Evolutionary conservation across 1,140 invertebrate species (phyloP).

Genomic region (Drosophila albomicans): DNA sequence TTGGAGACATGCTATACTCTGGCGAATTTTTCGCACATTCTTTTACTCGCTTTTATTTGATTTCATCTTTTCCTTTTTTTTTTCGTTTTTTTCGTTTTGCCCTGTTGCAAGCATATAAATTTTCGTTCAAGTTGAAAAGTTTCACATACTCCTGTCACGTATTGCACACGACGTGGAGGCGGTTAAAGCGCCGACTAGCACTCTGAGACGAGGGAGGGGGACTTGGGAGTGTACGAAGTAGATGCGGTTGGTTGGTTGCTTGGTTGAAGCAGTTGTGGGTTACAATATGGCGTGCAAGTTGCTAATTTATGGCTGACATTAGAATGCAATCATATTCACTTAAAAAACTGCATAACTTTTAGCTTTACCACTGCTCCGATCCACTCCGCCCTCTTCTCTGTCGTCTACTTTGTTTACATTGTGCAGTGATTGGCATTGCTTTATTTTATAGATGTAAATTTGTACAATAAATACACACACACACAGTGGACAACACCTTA

Average conservation of each 20-base stretch:
- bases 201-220: background rate
- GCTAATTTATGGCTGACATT: constrained; percentile 81
- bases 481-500: background rate
- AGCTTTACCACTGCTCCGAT: constrained; percentile 18
- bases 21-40: constrained; percentile 69
- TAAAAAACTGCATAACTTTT: constrained; percentile 64
- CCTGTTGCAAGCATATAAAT: constrained; percentile 79
- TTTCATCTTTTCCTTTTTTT: constrained; percentile 2
- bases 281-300: constrained; percentile 46
- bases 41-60: constrained; percentile 16
- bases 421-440: background rate
- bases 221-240: background rate
- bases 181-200: background rate
- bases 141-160: constrained; percentile 81
- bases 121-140: constrained; percentile 80
- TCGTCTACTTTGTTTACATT: background rate
- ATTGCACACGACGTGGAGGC: constrained; percentile 52
- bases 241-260: background rate
- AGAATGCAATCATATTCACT: constrained; percentile 82
- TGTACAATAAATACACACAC: background rate
- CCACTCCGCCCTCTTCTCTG: background rate
- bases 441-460: background rate
- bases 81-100: constrained; percentile 14
- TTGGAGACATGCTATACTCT: constrained; percentile 13
- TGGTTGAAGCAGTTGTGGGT: background rate